Evolutionary conservation across 2,113 vertebrate genomes (phyloP), one percentile per base, ranked within the genome.

Genomic region (Rhea americana): DNA sequence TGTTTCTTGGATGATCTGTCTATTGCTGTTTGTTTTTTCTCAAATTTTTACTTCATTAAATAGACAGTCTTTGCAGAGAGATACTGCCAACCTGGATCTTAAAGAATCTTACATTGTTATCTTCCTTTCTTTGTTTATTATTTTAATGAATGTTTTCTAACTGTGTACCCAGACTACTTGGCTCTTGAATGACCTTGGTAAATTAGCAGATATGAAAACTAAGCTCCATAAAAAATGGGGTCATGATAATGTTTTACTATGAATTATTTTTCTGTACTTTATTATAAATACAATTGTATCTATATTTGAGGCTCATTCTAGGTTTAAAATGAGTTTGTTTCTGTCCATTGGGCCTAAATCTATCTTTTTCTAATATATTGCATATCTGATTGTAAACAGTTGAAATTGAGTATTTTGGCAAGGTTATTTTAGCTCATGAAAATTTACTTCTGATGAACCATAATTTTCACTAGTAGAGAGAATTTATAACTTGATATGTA

Each of bases 21-120:
- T 48, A 41, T n/a, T 63, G 26, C 7, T 80, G 90, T 90, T 92
- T 59, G 35, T 4, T 2, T 58, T 81, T 94, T 89, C 71, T 94
- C 77, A 92, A 28, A 32, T 92, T 95, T 67, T 92, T 65, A 86
- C 93, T 88, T 96, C 87, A 91, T 93, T 94, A 94, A 74, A 51
- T 41, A 41, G 51, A 61, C 51, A n/a, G 18, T 55, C 80, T 88
- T 83, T 89, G 76, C 62, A 71, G 53, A 65, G 48, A 73, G 25
- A 37, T 73, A 78, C 79, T 72, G 45, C 66, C 70, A 87, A 71
- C 51, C 45, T 92, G 25, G 62, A 58, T 80, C 72, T 94, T 81
- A 89, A 92, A 66, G 24, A 58, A n/a, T 72, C 84, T 63, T 74
- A 59, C 59, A 65, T 89, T 32, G 32, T 43, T 80, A 37, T 65